Base-by-base conservation (phyloP, 2,797 vertebrate species). In the Pelochelys cantorii region DNA sequence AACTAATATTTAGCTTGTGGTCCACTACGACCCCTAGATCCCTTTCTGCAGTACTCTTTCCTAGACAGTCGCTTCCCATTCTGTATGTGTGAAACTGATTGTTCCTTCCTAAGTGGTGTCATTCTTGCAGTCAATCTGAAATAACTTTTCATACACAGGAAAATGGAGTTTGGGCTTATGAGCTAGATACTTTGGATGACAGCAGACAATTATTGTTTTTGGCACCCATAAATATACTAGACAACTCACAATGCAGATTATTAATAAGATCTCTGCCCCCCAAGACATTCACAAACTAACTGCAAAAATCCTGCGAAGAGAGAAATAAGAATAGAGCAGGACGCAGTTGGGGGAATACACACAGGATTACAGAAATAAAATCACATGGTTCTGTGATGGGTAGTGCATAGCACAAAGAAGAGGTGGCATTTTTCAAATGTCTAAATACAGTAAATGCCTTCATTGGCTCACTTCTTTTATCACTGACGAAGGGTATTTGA, bases 191-290 rank as follows among this genome's bases (percentile, higher is more conserved):
- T 56, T 83, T 3, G 87, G 37, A 81, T 80, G 34, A 42, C 56
- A 86, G 37, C 31, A 92, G 55, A 91, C 54, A 34, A 79, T 48
- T 0, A 2, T 22, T 85, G 52, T 79, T 87, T 93, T 80, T 53
- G 88, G 84, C 1, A 18, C 9, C 14, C 81, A 34, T 4, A 8
- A 68, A 68, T 68, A n/a, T 68, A 68, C 15, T n/a, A 53, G 52
- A 78, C 55, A 42, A 25, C 37, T 81, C 56, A 59, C 55, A 25
- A 87, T 29, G 86, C 17, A 86, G 13, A 88, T 86, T 42, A 8
- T 83, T 34, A 94, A 7, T 31, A 78, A 48, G 60, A 80, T 84
- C 57, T 11, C 3, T 83, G 89, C 42, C 7, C 7, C 65, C 11
- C 82, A 12, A 83, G 85, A 42, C 80, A 6, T 42, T 65, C 42